Percentiles rank a stretch among this genome's conserved stretches.
Evolutionary conservation across 2,797 vertebrate genomes (phyloP).

Genomic region (Pogoniulus pusillus): DNA sequence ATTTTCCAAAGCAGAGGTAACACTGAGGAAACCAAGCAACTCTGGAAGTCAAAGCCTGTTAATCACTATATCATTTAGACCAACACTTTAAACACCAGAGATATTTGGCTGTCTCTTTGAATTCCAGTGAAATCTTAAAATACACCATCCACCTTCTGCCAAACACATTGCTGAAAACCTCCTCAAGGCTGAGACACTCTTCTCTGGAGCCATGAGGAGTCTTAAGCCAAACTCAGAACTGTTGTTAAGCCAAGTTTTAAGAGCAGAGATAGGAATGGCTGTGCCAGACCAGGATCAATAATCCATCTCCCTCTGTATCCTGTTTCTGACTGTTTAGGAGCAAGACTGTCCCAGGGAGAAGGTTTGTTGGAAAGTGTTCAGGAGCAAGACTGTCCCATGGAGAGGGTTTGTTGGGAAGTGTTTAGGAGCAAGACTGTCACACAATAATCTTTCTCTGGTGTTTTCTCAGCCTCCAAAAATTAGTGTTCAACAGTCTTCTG

Average conservation of each 20-base stretch:
- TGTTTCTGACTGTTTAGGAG: not conserved
- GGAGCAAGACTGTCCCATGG: too few relatives aligned
- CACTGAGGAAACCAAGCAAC: not conserved
- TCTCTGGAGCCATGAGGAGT: rapidly evolving
- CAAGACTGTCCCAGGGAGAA: not conserved
- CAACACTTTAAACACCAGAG: not conserved
- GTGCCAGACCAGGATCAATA: not conserved
- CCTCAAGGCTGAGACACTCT: not conserved
- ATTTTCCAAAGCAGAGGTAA: not conserved
- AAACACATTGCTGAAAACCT: not conserved
- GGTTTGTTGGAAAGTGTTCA: not conserved
- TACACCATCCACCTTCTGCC: not conserved
- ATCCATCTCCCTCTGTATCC: not conserved
- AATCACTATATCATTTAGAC: not conserved
- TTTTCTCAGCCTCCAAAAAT: not conserved
- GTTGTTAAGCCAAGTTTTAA: not conserved
- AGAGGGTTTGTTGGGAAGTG: too few relatives aligned
- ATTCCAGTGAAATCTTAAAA: not conserved
- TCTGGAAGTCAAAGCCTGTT: not conserved
- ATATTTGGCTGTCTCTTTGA: not conserved
- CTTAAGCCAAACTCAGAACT: not conserved
- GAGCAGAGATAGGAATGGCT: not conserved
- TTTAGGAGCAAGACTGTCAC: not conserved
- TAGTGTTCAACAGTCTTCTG: not conserved
- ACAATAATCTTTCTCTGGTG: not conserved